phyloP scores from a whole-genome alignment of 2,888 invertebrate genomes.

The Amphipoea lucens region DNA sequence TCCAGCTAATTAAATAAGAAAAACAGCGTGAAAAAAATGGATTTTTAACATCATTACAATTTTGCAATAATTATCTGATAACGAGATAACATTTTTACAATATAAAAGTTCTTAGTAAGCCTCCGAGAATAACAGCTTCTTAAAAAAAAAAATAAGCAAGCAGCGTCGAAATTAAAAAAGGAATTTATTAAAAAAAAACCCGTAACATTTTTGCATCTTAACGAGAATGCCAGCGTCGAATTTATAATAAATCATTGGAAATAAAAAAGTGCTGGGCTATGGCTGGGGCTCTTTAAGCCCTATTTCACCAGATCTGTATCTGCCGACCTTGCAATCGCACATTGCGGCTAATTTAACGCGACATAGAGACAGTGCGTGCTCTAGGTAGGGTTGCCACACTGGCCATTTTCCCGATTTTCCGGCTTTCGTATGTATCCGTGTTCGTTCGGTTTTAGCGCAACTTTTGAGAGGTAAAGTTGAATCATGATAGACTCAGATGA shows the following conservation, averaged over 20 bases:
- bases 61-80: constrained; percentile 40
- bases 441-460: background rate
- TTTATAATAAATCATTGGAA: constrained; percentile 62
- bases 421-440: background rate
- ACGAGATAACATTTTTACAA: constrained; percentile 42
- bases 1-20: constrained; percentile 39
- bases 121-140: constrained; percentile 33
- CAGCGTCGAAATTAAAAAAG: constrained; percentile 17
- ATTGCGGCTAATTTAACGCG: constrained; percentile 64
- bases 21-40: constrained; percentile 21
- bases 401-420: background rate
- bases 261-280: constrained; percentile 53
- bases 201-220: constrained; percentile 55
- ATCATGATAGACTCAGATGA: background rate
- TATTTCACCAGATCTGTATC: constrained; percentile 62
- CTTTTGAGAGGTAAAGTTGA: background rate
- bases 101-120: constrained; percentile 25
- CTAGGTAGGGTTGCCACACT: constrained; percentile 35
- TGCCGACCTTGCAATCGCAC: constrained; percentile 61
- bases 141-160: background rate
- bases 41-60: constrained; percentile 44
- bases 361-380: constrained; percentile 61
- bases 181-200: constrained; percentile 28
- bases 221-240: constrained; percentile 59
- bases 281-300: constrained; percentile 39